A percentile compares a stretch with the other conserved stretches of the same genome.
Evolutionary conservation across 2,888 invertebrate species (phyloP).

Genomic region (Sepioteuthis lessoniana): DNA sequence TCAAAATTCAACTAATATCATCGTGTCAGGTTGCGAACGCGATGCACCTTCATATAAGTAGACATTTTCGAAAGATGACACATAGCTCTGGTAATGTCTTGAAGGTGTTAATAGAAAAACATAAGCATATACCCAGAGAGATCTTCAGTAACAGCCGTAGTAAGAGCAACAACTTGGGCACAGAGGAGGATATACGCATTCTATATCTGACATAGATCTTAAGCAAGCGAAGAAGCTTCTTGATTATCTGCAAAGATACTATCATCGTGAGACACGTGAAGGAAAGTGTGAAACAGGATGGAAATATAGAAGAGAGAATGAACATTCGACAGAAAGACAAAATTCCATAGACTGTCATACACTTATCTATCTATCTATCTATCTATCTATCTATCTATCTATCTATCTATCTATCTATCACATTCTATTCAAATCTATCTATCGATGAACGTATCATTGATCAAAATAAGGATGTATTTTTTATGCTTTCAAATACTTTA

Average conservation of each 20-base stretch:
- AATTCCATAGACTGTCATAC: too few relatives aligned
- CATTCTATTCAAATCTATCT: too few relatives aligned
- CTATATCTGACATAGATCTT: neutral
- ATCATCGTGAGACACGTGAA: neutral
- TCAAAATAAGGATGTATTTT: too few relatives aligned
- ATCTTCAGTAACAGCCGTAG: neutral
- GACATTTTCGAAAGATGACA: neutral
- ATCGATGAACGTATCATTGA: too few relatives aligned
- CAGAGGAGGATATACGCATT: neutral
- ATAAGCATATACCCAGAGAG: neutral
- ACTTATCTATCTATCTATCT: too few relatives aligned
- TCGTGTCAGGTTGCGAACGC: too few relatives aligned
- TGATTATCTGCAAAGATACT: neutral
- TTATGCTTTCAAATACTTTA: too few relatives aligned
- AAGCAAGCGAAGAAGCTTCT: neutral
- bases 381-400: too few relatives aligned
- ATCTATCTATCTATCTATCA: too few relatives aligned
- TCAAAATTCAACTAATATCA: too few relatives aligned
- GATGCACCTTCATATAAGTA: neutral
- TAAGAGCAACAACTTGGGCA: neutral
- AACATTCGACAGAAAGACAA: neutral
- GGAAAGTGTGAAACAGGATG: neutral
- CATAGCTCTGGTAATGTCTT: too few relatives aligned
- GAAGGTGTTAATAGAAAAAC: neutral
- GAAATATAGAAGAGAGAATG: neutral